Evolutionary conservation across 2,888 invertebrate species (phyloP).

Genomic region (Dasysyrphus albostriatus): DNA sequence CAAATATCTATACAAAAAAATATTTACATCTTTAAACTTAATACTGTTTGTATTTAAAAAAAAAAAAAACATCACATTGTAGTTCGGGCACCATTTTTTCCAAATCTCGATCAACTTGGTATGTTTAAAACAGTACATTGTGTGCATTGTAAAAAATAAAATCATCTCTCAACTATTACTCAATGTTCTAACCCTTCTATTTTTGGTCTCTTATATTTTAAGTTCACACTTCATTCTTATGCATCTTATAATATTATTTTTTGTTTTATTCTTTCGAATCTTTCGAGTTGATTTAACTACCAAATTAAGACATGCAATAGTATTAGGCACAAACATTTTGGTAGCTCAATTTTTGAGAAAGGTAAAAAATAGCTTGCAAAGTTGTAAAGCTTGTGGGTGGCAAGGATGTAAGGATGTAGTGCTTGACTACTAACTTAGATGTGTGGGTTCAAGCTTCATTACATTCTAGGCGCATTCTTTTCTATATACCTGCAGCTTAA

Average conservation of each 20-base stretch:
- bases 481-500: too few species aligned
- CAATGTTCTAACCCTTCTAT: constrained; percentile 39
- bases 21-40: not conserved
- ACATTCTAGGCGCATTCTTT: too few species aligned
- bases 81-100: constrained; percentile 87
- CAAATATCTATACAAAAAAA: constrained; percentile 49
- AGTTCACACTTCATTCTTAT: constrained; percentile 7
- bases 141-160: constrained; percentile 64
- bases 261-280: not conserved
- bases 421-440: too few species aligned
- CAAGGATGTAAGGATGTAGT: too few species aligned
- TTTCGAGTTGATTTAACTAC: not conserved
- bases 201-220: constrained; percentile 8
- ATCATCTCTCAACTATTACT: constrained; percentile 24
- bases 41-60: constrained; percentile 20
- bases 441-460: too few species aligned
- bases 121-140: constrained; percentile 82
- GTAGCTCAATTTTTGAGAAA: too few species aligned
- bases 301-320: too few species aligned
- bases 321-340: too few species aligned
- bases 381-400: too few species aligned
- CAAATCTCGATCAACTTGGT: constrained; percentile 87
- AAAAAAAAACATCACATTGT: constrained; percentile 70
- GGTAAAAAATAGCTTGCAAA: too few species aligned
- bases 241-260: not conserved